A percentile compares a stretch with the other conserved stretches of the same genome.
Evolutionary conservation across 2,797 vertebrate genomes (phyloP).

Genomic region (Toxotes lorentzi): DNA sequence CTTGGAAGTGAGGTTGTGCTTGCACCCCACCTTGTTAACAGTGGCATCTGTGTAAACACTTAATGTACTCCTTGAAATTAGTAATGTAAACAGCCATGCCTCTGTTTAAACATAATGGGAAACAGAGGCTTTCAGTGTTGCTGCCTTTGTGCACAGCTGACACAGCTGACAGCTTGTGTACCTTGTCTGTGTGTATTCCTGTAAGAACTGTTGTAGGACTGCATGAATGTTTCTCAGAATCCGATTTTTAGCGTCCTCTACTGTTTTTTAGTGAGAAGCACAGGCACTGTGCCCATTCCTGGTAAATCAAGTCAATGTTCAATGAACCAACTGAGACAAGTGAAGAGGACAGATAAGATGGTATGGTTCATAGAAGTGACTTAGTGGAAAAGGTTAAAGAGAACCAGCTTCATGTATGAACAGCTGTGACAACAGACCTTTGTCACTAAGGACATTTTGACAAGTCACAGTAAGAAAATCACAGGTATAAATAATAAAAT

Average conservation of each 20-base stretch:
- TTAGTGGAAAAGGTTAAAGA: not conserved
- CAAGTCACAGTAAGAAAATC: not conserved
- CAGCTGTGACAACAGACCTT: not conserved
- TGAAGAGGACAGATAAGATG: not conserved
- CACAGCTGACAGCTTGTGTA: not conserved
- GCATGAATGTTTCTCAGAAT: not conserved
- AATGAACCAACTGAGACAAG: too few species aligned
- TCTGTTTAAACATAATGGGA: slow-evolving; percentile 15
- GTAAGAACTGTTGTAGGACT: not conserved
- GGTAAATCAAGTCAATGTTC: too few species aligned
- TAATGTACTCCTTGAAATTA: not conserved
- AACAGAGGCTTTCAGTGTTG: not conserved
- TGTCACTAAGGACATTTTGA: not conserved
- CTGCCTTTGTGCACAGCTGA: slow-evolving; percentile 12
- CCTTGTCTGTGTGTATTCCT: not conserved
- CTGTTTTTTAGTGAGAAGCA: slow-evolving; percentile 39
- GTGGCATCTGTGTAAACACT: slow-evolving; percentile 10
- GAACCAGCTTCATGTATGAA: not conserved
- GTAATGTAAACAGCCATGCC: not conserved
- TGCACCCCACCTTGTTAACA: slow-evolving; percentile 8
- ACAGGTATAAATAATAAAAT: not conserved
- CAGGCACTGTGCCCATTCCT: not conserved
- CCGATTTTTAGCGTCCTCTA: slow-evolving; percentile 53
- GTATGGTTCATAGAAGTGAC: slow-evolving; percentile 16
- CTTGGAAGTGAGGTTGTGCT: not conserved